Evolutionary conservation across 1,140 invertebrate species (phyloP).

Genomic region (Laupala kohalensis): DNA sequence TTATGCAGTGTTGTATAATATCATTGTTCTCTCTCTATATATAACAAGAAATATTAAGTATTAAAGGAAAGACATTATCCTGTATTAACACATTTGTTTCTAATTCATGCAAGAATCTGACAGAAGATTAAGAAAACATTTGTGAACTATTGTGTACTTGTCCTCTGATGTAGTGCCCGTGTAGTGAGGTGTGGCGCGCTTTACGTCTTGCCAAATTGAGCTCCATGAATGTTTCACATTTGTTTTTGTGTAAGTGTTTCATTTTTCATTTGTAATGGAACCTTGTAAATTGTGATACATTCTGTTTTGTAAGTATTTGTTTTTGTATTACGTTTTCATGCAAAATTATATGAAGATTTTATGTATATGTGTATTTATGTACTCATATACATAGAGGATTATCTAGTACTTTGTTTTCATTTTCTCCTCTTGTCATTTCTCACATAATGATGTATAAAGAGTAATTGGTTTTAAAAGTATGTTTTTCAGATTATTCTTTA

Average conservation of each 20-base stretch:
- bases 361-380: slow-evolving; percentile 3
- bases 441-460: no score
- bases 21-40: background rate
- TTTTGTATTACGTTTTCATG: slow-evolving; percentile 13
- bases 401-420: background rate
- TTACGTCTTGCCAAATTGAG: slow-evolving; percentile 1
- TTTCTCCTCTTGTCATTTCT: background rate
- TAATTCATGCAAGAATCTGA: background rate
- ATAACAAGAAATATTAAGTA: background rate
- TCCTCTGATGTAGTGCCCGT: background rate
- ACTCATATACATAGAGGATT: background rate
- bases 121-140: background rate
- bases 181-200: background rate
- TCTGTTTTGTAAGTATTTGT: slow-evolving; percentile 9
- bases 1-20: slow-evolving; percentile 6
- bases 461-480: no score
- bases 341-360: slow-evolving; percentile 12
- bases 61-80: background rate
- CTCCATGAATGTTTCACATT: background rate
- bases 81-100: background rate
- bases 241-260: background rate
- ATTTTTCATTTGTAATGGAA: background rate
- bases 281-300: slow-evolving; percentile 10
- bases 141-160: background rate
- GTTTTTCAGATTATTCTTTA: no score